Conservation (phyloP, 2,113 vertebrate genomes). For the Ageneiosus marmoratus region DNA sequence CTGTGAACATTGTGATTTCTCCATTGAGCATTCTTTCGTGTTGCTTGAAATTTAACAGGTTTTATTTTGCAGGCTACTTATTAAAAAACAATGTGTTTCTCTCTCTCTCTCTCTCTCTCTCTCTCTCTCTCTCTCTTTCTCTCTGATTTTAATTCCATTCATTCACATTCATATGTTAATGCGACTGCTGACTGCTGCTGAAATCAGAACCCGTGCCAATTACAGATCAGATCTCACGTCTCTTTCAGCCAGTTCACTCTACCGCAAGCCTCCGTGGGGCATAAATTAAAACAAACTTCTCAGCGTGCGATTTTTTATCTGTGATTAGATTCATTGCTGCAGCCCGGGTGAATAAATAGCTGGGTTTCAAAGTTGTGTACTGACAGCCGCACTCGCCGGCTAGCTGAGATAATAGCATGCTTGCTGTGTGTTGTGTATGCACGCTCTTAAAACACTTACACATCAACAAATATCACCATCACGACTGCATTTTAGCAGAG, state of each 20-base stretch:
- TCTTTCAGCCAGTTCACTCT: slow-evolving; percentile 16
- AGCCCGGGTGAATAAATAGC: slow-evolving; percentile 34
- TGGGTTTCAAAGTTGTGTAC: slow-evolving; percentile 31
- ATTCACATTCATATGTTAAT: slow-evolving; percentile 43
- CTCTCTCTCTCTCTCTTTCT: too few species aligned
- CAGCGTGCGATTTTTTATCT: slow-evolving; percentile 27
- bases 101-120: too few species aligned
- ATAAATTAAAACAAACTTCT: slow-evolving; percentile 47
- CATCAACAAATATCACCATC: slow-evolving; percentile 25
- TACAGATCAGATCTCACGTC: slow-evolving; percentile 37
- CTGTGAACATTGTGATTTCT: not conserved
- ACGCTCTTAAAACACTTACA: slow-evolving; percentile 18
- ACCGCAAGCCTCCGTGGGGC: slow-evolving; percentile 25
- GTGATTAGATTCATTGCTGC: slow-evolving; percentile 37
- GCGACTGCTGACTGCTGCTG: slow-evolving; percentile 24
- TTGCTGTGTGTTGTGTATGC: slow-evolving; percentile 38
- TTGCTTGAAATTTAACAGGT: not conserved
- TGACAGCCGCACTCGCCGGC: slow-evolving; percentile 19
- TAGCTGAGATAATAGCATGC: slow-evolving; percentile 40
- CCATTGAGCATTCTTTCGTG: not conserved
- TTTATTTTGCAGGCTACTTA: slow-evolving; percentile 25
- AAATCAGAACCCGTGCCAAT: slow-evolving; percentile 43
- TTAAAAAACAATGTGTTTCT: slow-evolving; percentile 31
- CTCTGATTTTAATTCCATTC: slow-evolving; percentile 35
- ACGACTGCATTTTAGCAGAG: not conserved